phyloP scores from a whole-genome alignment of 2,113 vertebrate species.

The Maccullochella peelii region DNA sequence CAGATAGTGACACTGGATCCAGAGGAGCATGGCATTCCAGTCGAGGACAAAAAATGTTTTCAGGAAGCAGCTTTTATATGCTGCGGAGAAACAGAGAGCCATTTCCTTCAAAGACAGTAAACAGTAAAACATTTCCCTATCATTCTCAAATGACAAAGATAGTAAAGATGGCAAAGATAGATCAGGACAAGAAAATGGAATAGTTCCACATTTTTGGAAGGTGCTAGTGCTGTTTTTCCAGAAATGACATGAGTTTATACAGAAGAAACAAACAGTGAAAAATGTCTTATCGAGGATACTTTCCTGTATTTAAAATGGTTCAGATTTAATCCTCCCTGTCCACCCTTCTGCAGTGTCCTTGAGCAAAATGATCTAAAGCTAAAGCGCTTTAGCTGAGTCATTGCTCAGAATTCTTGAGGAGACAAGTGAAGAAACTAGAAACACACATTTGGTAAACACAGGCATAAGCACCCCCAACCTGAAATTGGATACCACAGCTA shows the following conservation, averaged over 20 bases:
- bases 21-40: constrained; percentile 46
- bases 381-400: background rate
- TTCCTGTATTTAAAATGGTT: background rate
- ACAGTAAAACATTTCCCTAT: background rate
- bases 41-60: background rate
- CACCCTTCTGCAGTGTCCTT: background rate
- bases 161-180: background rate
- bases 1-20: constrained; percentile 13
- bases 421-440: background rate
- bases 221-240: background rate
- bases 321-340: background rate
- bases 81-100: background rate
- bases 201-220: no score
- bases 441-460: background rate
- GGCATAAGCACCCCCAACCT: background rate
- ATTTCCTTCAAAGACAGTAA: background rate
- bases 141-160: background rate
- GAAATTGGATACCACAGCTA: constrained; percentile 30
- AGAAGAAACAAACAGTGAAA: background rate
- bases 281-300: background rate
- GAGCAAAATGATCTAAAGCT: background rate
- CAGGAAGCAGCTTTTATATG: background rate
- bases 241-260: background rate
- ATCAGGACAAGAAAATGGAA: background rate
- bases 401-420: constrained; percentile 2